These are phyloP conservation scores for Arion vulgaris DNA, from an alignment of 1,140 invertebrate species.

Conservation along the genomic window DNA sequence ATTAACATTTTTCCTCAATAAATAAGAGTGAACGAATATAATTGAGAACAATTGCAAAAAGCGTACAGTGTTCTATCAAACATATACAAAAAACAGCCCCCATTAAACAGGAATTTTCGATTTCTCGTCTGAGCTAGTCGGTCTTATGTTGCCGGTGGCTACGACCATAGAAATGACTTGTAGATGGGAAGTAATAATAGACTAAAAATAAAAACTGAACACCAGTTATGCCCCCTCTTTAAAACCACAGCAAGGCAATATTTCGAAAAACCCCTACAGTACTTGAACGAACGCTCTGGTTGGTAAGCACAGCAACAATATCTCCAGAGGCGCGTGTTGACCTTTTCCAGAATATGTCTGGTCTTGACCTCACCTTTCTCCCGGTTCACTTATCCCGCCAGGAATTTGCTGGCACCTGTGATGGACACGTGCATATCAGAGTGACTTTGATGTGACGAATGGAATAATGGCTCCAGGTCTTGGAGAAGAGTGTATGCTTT, in stretches of 20 bases:
- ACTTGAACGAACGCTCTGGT: neutral
- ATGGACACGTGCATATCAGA: neutral
- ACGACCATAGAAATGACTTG: no score
- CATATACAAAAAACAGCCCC: no score
- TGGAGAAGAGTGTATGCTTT: neutral
- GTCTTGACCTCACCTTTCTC: constrained; percentile 8
- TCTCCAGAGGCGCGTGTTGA: neutral
- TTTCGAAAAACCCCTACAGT: neutral
- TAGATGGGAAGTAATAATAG: no score
- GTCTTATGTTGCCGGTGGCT: no score
- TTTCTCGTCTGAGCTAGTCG: no score
- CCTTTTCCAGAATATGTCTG: neutral
- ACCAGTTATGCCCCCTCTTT: no score
- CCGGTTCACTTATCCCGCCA: neutral
- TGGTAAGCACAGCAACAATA: neutral
- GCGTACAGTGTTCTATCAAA: no score
- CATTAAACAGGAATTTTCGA: no score
- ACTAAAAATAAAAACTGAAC: no score
- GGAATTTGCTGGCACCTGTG: constrained; percentile 16
- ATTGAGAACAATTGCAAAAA: no score
- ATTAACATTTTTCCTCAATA: no score
- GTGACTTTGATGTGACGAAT: neutral
- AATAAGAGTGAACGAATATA: no score
- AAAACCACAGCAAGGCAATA: neutral
- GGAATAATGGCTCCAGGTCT: neutral